Evolutionary conservation across 2,888 invertebrate species (phyloP).

Genomic region (Ormyrus pomaceus): DNA sequence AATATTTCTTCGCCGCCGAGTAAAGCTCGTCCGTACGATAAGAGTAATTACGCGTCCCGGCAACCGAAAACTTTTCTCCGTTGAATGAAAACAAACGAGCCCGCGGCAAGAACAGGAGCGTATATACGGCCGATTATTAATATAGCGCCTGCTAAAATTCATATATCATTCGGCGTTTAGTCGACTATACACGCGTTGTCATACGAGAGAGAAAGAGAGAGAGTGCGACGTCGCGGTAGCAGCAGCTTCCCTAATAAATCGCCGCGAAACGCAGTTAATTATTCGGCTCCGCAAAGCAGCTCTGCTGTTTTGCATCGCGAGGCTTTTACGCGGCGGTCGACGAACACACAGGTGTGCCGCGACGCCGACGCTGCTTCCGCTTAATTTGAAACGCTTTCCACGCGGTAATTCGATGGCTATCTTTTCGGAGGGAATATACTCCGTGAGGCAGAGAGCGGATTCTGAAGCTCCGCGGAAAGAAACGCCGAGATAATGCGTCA

Average conservation of each 20-base stretch:
- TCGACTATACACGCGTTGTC: constrained; percentile 19
- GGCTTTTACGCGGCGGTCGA: constrained; percentile 54
- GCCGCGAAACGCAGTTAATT: constrained; percentile 60
- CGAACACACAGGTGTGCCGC: constrained; percentile 64
- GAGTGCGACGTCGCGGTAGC: constrained; percentile 5
- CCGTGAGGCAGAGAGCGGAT: no score
- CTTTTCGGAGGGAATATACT: constrained; percentile 35
- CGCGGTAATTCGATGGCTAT: constrained; percentile 65
- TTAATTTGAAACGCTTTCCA: constrained; percentile 70
- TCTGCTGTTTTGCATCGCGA: not conserved
- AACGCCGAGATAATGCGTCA: no score
- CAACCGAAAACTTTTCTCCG: constrained; percentile 28
- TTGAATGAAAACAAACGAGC: constrained; percentile 37
- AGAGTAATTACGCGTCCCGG: no score
- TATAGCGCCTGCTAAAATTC: constrained; percentile 27
- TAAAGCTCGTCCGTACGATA: no score
- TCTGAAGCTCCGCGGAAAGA: no score
- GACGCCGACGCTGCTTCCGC: constrained; percentile 54
- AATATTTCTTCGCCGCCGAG: no score
- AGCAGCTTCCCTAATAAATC: constrained; percentile 59
- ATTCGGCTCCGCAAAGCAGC: constrained; percentile 54
- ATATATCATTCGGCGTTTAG: constrained; percentile 38
- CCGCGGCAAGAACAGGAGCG: not conserved
- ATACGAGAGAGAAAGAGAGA: not conserved
- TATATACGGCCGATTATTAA: constrained; percentile 43